Evolutionary conservation across 2,888 invertebrate species (phyloP).

Genomic region (Oligia strigilis): DNA sequence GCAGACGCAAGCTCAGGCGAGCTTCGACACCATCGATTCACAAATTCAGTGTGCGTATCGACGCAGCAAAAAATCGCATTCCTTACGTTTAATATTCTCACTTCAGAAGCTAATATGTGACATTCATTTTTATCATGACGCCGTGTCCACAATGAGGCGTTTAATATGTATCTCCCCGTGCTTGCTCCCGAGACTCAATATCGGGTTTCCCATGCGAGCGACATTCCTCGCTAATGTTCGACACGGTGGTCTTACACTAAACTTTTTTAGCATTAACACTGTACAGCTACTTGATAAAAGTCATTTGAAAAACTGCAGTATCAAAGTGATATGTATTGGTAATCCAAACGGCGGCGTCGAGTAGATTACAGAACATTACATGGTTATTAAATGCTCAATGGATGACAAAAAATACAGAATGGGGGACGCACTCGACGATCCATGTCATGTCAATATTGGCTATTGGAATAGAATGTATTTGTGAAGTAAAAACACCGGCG

Average conservation of each 20-base stretch:
- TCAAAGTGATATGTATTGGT: constrained; percentile 28
- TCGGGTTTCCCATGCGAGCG: constrained; percentile 79
- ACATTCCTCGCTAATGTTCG: constrained; percentile 77
- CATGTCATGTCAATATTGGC: constrained; percentile 77
- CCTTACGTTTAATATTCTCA: constrained; percentile 69
- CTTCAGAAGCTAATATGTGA: constrained; percentile 71
- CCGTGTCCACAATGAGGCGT: constrained; percentile 68
- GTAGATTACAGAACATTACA: constrained; percentile 56
- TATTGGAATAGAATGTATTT: constrained; percentile 78
- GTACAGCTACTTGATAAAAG: constrained; percentile 18
- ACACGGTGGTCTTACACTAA: constrained; percentile 74
- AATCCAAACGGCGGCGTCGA: constrained; percentile 26
- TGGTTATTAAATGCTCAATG: constrained; percentile 63
- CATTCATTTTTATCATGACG: constrained; percentile 71
- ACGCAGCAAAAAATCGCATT: constrained; percentile 69
- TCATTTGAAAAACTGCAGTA: constrained; percentile 20
- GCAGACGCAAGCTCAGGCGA: constrained; percentile 63
- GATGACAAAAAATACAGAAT: constrained; percentile 61
- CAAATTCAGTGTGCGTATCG: constrained; percentile 72
- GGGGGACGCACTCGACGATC: constrained; percentile 67
- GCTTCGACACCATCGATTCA: constrained; percentile 71
- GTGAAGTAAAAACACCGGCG: constrained; percentile 77
- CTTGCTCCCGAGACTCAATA: constrained; percentile 73
- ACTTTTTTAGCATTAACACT: constrained; percentile 37
- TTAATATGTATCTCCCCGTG: constrained; percentile 73